Percentiles rank a stretch among this genome's conserved stretches.
These are phyloP conservation scores for Trinorchestia longiramus DNA, from an alignment of 1,140 invertebrate species.

Conservation along the genomic window DNA sequence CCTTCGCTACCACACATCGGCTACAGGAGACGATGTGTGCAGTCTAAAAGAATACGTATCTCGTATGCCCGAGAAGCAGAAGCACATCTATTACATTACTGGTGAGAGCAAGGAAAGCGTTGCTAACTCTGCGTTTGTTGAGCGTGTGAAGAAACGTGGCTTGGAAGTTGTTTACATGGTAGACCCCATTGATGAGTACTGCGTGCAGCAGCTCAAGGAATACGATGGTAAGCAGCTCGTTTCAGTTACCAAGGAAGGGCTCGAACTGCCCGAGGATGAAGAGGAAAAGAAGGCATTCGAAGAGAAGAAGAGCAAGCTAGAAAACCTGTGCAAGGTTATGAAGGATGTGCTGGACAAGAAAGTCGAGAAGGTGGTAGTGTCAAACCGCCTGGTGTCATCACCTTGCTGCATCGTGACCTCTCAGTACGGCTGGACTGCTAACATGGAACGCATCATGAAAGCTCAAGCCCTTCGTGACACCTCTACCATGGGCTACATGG, in stretches of 20 bases:
- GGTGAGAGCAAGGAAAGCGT: conserved; percentile 96
- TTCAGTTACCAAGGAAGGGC: conserved; percentile 96
- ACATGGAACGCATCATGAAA: conserved; percentile 99
- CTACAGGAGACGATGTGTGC: conserved; percentile 92
- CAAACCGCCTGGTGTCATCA: conserved; percentile 92
- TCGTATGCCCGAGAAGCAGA: conserved; percentile 98
- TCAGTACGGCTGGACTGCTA: conserved; percentile 98
- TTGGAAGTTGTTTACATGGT: conserved; percentile 99
- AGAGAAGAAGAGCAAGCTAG: conserved; percentile 94
- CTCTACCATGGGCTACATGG: conserved; percentile 98
- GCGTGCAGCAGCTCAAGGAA: conserved; percentile 97
- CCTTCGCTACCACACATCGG: conserved; percentile 92
- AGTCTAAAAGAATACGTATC: conserved; percentile 96
- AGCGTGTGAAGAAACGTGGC: conserved; percentile 95
- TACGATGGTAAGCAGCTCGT: conserved; percentile 96
- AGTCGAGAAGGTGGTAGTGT: conserved; percentile 96
- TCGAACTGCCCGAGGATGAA: conserved; percentile 95
- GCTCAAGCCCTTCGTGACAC: conserved; percentile 94
- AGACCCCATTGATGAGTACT: conserved; percentile 99
- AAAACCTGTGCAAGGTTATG: conserved; percentile 95
- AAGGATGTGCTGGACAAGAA: conserved; percentile 98
- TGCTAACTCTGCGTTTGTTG: conserved; percentile 97
- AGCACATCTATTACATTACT: conserved; percentile 98
- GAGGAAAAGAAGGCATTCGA: conserved; percentile 97
- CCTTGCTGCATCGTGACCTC: conserved; percentile 99